Evolutionary conservation across 1,140 invertebrate species (phyloP), one percentile per base, ranked within the genome.

Genomic region (Papilio helenus): DNA sequence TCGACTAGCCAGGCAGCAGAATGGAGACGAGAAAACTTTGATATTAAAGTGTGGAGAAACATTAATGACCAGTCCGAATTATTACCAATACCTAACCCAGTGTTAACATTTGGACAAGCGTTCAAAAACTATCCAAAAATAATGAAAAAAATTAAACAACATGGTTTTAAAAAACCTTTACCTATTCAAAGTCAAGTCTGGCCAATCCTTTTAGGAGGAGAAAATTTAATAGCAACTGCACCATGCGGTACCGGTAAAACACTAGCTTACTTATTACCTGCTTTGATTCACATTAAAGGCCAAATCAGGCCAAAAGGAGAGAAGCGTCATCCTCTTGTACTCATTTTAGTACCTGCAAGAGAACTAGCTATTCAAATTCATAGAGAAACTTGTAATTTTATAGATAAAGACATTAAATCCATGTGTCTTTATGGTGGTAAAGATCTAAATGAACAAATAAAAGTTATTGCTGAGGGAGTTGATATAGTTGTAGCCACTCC

Each of bases 161-260:
- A 98, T 89, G 97, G 96, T 0, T 99, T 99, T 93, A 90, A 94
- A 76, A 95, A 95, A 80, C 99, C 99, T 2, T 98, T 98, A 14
- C 98, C 99, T 3, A 99, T 99, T 90, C 99, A 98, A 87, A 95
- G 96, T 82, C 98, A 99, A 94, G 97, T 97, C 0, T 99, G 98
- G 98, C 98, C 98, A 18, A 95, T 99, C 82, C 93, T 99, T 0
- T 88, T 99, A 8, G 96, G 96, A 86, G 98, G 98, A 0, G 95
- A 97, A 87, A 98, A 99, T 94, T 93, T 99, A 85, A 99, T 99
- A 93, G 98, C 98, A 18, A 99, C 99, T 81, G 98, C 98, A 1
- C 98, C 99, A 94, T 98, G 98, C 34, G 98, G 98, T 79, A 99
- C 98, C 44, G 98, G 98, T 84, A 97, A 97, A 95, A 99, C 98